phyloP scores from a whole-genome alignment of 2,888 invertebrate genomes.

The Tanytarsus gracilentus region DNA sequence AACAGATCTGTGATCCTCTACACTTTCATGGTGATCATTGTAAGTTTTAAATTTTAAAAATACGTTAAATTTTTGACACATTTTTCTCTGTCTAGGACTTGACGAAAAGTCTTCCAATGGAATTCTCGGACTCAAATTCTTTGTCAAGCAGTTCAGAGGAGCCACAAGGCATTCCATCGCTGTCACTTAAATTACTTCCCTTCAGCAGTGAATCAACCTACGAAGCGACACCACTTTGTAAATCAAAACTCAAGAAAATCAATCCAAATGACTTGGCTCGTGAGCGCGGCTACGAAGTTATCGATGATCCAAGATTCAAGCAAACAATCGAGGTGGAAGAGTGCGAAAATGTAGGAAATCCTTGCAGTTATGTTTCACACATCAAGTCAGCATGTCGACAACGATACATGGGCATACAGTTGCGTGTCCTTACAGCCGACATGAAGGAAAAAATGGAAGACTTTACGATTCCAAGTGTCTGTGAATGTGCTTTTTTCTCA shows the following conservation, averaged over 20 bases:
- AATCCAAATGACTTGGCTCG: slow-evolving; percentile 10
- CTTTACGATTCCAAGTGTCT: slow-evolving; percentile 13
- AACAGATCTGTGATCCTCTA: no score
- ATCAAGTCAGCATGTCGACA: slow-evolving; percentile 10
- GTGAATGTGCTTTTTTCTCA: slow-evolving; percentile 6
- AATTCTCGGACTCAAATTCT: no score
- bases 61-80: no score
- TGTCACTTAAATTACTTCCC: not conserved
- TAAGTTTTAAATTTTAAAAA: no score
- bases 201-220: not conserved
- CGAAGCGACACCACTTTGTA: not conserved
- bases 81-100: no score
- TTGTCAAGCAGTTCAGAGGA: no score
- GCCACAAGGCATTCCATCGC: not conserved
- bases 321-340: slow-evolving; percentile 11
- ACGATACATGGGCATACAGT: not conserved
- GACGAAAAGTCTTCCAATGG: no score
- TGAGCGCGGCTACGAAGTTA: not conserved
- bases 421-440: not conserved
- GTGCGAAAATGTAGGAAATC: not conserved
- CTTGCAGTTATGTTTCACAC: slow-evolving; percentile 3
- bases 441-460: not conserved
- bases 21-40: no score
- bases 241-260: not conserved
- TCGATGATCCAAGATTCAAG: not conserved